phyloP scores from a whole-genome alignment of 2,113 vertebrate species.

The Stegostoma tigrinum region DNA sequence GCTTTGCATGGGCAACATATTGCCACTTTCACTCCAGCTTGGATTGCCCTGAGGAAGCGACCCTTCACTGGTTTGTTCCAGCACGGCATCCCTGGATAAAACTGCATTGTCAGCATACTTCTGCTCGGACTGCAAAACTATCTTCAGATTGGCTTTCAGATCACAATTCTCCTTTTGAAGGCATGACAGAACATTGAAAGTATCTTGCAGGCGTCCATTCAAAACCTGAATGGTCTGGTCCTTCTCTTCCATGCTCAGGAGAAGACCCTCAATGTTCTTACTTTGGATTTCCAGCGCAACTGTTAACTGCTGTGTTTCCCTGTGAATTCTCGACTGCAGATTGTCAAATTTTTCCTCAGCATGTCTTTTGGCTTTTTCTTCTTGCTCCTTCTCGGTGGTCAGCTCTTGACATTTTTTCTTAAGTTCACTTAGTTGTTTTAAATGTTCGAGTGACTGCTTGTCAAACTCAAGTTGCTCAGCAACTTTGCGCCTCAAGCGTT shows the following conservation, averaged over 20 bases:
- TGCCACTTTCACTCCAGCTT: neutral
- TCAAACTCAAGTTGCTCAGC: neutral
- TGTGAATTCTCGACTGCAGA: constrained; percentile 60
- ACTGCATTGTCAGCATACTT: neutral
- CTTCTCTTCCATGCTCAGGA: constrained; percentile 58
- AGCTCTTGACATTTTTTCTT: constrained; percentile 38
- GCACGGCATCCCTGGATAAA: neutral
- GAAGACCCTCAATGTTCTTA: constrained; percentile 57
- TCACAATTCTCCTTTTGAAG: constrained; percentile 40
- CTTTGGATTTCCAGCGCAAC: constrained; percentile 64
- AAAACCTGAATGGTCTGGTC: constrained; percentile 51
- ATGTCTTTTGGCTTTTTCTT: constrained; percentile 48
- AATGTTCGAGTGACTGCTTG: constrained; percentile 45
- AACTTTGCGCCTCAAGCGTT: neutral
- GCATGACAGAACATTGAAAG: constrained; percentile 44
- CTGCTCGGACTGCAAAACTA: neutral
- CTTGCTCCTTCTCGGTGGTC: constrained; percentile 44
- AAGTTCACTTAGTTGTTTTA: constrained; percentile 44
- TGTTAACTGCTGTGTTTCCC: constrained; percentile 61
- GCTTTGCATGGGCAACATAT: too few species aligned
- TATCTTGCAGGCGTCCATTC: constrained; percentile 49
- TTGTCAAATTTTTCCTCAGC: constrained; percentile 55
- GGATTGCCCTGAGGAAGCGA: neutral
- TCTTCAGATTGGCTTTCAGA: neutral
- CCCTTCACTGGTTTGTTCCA: neutral